Evolutionary conservation across 2,113 vertebrate species (phyloP).

Genomic region (pig (Sus scrofa)): DNA sequence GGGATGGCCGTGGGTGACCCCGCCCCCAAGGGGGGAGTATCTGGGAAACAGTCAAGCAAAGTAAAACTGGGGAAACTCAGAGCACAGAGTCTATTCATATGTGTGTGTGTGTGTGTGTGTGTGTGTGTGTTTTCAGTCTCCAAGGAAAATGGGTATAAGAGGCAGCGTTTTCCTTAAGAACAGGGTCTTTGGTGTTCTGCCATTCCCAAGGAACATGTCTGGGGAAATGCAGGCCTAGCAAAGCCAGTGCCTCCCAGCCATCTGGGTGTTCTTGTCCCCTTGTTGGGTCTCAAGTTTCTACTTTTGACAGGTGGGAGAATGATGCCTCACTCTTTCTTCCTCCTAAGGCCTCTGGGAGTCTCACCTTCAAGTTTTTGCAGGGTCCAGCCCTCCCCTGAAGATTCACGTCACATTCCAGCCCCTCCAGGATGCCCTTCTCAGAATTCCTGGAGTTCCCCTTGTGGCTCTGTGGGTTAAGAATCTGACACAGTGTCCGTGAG

Average conservation of each 20-base stretch:
- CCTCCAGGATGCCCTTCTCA: background rate
- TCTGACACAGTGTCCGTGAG: too few relatives aligned
- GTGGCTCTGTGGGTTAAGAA: too few relatives aligned
- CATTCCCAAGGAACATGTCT: background rate
- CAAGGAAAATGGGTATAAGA: background rate
- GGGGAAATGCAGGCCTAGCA: background rate
- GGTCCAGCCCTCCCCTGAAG: background rate
- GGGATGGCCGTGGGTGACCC: background rate
- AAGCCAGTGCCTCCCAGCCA: background rate
- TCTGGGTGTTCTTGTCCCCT: background rate
- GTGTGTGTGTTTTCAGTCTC: background rate
- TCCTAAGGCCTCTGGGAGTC: background rate
- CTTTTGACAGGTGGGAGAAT: background rate
- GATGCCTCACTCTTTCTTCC: background rate
- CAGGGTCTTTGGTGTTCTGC: background rate
- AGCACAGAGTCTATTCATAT: too few relatives aligned
- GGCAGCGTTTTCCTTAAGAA: background rate
- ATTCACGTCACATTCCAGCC: background rate
- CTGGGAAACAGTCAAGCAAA: background rate
- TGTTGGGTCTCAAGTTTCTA: background rate
- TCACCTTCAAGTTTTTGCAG: background rate
- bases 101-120: fast-evolving
- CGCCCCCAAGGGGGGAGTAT: fast-evolving
- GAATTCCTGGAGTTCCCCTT: background rate
- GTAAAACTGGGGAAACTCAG: background rate